Base-by-base conservation (phyloP, 2,888 invertebrate species). In the Hydropsyche betteni region DNA sequence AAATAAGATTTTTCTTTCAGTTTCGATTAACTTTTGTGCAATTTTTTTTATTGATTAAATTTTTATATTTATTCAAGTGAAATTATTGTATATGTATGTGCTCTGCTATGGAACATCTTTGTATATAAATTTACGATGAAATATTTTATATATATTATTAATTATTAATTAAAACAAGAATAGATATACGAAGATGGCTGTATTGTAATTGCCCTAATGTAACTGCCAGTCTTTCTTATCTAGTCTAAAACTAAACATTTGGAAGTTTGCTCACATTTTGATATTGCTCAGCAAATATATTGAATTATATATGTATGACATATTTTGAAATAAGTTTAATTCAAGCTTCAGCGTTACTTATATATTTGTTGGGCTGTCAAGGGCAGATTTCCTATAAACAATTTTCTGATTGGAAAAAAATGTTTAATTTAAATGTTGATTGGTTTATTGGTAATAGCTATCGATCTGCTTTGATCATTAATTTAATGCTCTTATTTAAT, bases 111-210 rank as follows among this genome's bases (percentile, higher is more conserved):
- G 64, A 64, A 64, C 64, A 64, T 36, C 34, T 36, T 51, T 70
- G 53, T 70, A 70, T 70, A 70, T 70, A 70, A 53, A 70, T 53
- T 70, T 53, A 70, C 38, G 36, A 34, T 44, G 38, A 69, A 51
- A 70, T 33, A 70, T 24, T 16, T 14, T 69, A 70, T 70, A 70
- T 53, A 33, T 55, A 55, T 55, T n/a, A n/a, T n/a, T n/a, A n/a
- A n/a, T n/a, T n/a, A 14, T 10, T 55, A 55, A 64, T 64, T 24
- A 36, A 36, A 33, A 64, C 64, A 64, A 64, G 34, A 64, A 76
- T 76, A 76, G 76, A 74, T 76, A 74, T 74, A 74, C 68, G 74
- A 75, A 61, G 69, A 70, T 58, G 75, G 75, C 74, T 74, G 55
- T 75, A 68, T 64, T 73, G 53, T 73, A 58, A 69, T 77, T 75